Evolutionary conservation across 2,888 invertebrate species (phyloP).

Genomic region (Lordiphosa andalusiaca): DNA sequence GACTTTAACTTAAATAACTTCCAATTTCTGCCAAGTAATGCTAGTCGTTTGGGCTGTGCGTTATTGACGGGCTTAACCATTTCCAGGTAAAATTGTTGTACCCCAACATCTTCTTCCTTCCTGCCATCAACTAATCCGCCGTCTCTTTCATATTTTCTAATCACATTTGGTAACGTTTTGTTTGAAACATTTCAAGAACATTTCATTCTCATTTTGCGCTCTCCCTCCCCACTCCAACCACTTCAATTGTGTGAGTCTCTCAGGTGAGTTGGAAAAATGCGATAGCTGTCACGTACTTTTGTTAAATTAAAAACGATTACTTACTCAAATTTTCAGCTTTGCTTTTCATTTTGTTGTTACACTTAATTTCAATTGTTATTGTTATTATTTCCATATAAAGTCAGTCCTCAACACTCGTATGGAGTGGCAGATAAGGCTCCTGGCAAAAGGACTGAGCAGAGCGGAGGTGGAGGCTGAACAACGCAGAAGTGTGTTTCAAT

Average conservation of each 20-base stretch:
- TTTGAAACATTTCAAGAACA: too few relatives aligned
- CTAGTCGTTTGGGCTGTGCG: too few relatives aligned
- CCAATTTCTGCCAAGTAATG: too few relatives aligned
- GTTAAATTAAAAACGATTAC: slow-evolving; percentile 73
- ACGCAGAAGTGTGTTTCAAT: slow-evolving; percentile 55
- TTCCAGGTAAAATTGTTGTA: too few relatives aligned
- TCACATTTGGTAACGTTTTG: too few relatives aligned
- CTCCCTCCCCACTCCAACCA: too few relatives aligned
- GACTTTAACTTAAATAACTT: too few relatives aligned
- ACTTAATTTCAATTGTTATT: slow-evolving; percentile 72
- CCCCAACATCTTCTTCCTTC: too few relatives aligned
- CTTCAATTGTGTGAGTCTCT: not conserved
- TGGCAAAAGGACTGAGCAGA: not conserved
- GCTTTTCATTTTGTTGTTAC: slow-evolving; percentile 47
- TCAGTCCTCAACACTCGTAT: slow-evolving; percentile 18
- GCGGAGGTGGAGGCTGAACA: slow-evolving; percentile 2
- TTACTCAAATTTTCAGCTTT: slow-evolving; percentile 39
- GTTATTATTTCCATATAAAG: slow-evolving; percentile 70
- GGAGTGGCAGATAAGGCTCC: slow-evolving; percentile 3
- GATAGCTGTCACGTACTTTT: slow-evolving; percentile 61
- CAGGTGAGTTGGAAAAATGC: slow-evolving; percentile 40
- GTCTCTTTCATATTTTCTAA: too few relatives aligned
- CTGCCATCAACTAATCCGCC: too few relatives aligned
- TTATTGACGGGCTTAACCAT: too few relatives aligned
- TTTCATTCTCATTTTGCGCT: too few relatives aligned